Conservation (phyloP, 2,888 invertebrate genomes). For the Xestia ashworthii region DNA sequence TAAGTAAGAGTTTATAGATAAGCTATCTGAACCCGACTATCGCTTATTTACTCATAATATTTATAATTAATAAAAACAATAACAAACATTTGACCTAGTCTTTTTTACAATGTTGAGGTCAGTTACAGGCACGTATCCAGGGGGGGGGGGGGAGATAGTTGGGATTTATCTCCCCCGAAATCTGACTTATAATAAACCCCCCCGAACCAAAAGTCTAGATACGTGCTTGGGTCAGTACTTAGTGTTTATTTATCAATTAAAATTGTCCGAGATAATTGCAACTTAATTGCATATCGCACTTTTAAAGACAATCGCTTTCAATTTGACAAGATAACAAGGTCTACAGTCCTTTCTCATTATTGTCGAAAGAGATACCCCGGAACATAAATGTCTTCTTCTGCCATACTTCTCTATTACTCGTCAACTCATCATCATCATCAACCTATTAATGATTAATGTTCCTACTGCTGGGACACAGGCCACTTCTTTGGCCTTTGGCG, state of each 20-base stretch:
- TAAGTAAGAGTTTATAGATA: slow-evolving; percentile 29
- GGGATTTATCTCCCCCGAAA: no score
- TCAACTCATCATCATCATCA: not conserved
- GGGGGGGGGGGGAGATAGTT: no score
- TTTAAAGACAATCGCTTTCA: not conserved
- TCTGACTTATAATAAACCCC: no score
- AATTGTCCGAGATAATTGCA: not conserved
- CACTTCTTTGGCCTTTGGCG: no score
- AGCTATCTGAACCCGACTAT: slow-evolving; percentile 10
- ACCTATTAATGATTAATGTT: no score
- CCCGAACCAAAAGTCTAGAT: no score
- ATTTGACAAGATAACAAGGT: not conserved
- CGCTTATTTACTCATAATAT: slow-evolving; percentile 28
- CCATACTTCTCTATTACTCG: not conserved
- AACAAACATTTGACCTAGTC: slow-evolving; percentile 20
- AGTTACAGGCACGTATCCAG: no score
- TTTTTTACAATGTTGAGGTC: slow-evolving; percentile 9
- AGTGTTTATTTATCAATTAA: not conserved
- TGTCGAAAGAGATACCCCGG: no score
- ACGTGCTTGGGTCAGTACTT: no score
- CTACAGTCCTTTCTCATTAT: not conserved
- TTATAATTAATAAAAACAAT: slow-evolving; percentile 27
- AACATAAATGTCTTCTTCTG: no score
- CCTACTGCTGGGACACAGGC: no score
- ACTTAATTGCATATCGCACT: not conserved